A percentile compares a stretch with the other conserved stretches of the same genome.
phyloP scores from a whole-genome alignment of 2,113 vertebrate genomes.

The Columbina picui region DNA sequence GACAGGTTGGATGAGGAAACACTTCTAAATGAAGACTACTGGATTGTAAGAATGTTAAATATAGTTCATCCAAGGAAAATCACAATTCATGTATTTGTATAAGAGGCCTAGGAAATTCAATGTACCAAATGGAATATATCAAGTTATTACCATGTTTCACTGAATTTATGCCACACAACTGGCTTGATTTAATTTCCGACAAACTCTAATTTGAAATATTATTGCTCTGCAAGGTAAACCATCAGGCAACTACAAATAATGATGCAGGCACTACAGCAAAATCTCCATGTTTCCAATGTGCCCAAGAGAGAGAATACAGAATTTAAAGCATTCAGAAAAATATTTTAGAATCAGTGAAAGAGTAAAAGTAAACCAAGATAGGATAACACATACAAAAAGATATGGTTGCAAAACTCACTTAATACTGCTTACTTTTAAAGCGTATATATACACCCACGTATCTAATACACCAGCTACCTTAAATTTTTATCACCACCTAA shows the following conservation, averaged over 20 bases:
- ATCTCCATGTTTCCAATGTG: not conserved
- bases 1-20: not conserved
- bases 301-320: not conserved
- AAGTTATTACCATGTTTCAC: not conserved
- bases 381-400: rapidly evolving
- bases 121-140: not conserved
- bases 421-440: not conserved
- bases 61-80: not conserved
- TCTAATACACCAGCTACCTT: not conserved
- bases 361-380: not conserved
- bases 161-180: not conserved
- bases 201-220: not conserved
- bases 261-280: not conserved
- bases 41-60: not conserved
- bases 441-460: not conserved
- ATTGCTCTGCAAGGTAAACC: not conserved
- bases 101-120: not conserved
- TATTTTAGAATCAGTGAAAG: not conserved
- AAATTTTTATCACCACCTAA: not conserved
- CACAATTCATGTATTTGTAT: not conserved
- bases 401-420: not conserved
- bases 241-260: not conserved
- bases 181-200: not conserved
- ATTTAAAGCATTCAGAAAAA: not conserved
- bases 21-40: not conserved